Conservation (phyloP, 2,797 vertebrate species). For the Gymnopithys bicolor region DNA sequence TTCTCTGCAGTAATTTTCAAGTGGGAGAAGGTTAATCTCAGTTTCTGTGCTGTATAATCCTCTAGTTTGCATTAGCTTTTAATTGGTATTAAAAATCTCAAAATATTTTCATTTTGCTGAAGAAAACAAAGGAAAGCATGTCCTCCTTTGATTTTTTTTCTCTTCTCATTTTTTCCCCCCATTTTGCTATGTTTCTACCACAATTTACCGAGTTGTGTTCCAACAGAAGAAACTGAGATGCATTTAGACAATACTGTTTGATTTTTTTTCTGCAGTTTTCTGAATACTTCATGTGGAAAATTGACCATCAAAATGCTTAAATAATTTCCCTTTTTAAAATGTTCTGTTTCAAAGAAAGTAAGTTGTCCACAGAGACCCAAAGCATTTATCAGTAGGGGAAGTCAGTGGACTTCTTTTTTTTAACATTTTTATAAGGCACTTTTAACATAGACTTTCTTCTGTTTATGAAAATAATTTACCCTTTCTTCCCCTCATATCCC, state of each 20-base stretch:
- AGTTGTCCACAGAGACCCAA: neutral
- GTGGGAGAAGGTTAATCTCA: neutral
- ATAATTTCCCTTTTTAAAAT: neutral
- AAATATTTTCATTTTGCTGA: neutral
- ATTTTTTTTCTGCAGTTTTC: neutral
- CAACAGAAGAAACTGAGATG: neutral
- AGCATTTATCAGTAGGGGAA: neutral
- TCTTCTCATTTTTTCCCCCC: accelerated
- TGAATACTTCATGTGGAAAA: neutral
- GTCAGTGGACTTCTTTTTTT: neutral
- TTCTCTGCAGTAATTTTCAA: neutral
- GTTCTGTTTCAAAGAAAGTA: neutral
- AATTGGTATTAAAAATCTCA: neutral
- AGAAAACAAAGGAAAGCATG: neutral
- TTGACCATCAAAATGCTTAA: neutral
- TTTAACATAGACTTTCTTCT: neutral
- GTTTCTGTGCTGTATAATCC: neutral
- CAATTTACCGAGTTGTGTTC: neutral
- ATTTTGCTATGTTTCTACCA: neutral
- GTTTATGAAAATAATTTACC: neutral
- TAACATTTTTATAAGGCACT: neutral
- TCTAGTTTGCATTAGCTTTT: neutral
- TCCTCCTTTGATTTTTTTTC: accelerated
- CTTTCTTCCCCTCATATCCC: too few relatives aligned
- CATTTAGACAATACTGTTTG: neutral